Conservation (phyloP, 2,113 vertebrate genomes). For the Ornithorhynchus anatinus region DNA sequence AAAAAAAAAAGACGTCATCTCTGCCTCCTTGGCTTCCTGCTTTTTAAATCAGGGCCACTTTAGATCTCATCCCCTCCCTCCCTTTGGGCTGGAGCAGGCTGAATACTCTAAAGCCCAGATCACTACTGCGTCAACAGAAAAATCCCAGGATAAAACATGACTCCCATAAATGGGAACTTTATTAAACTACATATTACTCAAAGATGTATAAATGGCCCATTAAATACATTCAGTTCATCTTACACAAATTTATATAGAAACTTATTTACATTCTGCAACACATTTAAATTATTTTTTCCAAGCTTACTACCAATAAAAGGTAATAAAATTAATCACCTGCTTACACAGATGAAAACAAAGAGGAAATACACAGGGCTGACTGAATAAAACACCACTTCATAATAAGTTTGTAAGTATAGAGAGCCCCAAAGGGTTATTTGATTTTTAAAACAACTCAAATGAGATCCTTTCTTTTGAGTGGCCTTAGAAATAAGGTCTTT, state of each 20-base stretch:
- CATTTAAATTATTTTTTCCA: conserved; percentile 74
- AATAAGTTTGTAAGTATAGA: conserved; percentile 24
- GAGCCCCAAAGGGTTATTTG: conserved; percentile 19
- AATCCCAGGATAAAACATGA: conserved; percentile 29
- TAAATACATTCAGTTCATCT: conserved; percentile 76
- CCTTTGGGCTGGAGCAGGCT: not conserved
- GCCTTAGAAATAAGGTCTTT: not conserved
- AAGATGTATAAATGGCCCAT: conserved; percentile 79
- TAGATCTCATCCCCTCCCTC: not conserved
- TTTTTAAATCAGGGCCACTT: not conserved
- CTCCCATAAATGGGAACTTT: conserved; percentile 72
- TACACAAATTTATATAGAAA: conserved; percentile 68
- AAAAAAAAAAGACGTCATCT: not conserved
- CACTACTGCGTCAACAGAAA: not conserved
- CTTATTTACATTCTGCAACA: conserved; percentile 71
- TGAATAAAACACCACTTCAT: conserved; percentile 20
- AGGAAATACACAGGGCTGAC: conserved; percentile 25
- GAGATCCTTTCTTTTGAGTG: not conserved
- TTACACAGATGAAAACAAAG: conserved; percentile 52
- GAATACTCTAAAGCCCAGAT: not conserved
- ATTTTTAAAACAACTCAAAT: conserved; percentile 14
- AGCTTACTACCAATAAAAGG: conserved; percentile 66
- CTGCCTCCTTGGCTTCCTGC: not conserved
- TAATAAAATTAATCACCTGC: conserved; percentile 57
- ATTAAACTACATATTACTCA: conserved; percentile 72